A percentile compares a stretch with the other conserved stretches of the same genome.
These are phyloP conservation scores for Calycopis cecrops DNA, from an alignment of 1,140 invertebrate genomes.

Conservation along the genomic window DNA sequence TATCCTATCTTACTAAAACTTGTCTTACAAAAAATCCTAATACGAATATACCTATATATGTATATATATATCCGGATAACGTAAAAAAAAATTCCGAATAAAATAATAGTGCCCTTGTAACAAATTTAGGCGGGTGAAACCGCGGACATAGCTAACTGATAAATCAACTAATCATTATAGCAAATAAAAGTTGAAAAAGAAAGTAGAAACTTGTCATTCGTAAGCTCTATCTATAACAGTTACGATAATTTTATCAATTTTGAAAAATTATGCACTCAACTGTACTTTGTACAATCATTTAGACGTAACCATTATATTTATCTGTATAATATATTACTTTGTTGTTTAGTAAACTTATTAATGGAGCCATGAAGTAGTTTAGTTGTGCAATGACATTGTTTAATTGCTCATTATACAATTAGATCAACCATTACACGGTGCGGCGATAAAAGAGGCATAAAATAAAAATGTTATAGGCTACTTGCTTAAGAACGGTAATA, in stretches of 20 bases:
- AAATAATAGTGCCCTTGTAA: too few relatives aligned
- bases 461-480: constrained; percentile 1
- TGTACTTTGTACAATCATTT: constrained; percentile 4
- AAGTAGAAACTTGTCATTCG: too few relatives aligned
- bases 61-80: too few relatives aligned
- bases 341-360: constrained; percentile 1
- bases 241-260: constrained; percentile 6
- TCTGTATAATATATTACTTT: constrained; percentile 5
- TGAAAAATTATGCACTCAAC: constrained; percentile 2
- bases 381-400: constrained; percentile 6
- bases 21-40: too few relatives aligned
- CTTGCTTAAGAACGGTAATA: too few relatives aligned
- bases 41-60: too few relatives aligned
- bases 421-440: not conserved
- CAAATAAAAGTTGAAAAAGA: too few relatives aligned
- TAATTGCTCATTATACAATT: constrained; percentile 3
- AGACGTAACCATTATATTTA: constrained; percentile 7
- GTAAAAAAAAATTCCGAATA: too few relatives aligned
- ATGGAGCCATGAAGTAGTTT: not conserved
- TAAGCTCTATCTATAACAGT: not conserved
- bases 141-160: too few relatives aligned
- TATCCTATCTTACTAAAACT: too few relatives aligned
- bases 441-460: not conserved
- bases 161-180: too few relatives aligned
- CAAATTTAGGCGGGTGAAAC: too few relatives aligned